Base-by-base conservation (phyloP, 2,797 vertebrate species). In the Argentina silus region DNA sequence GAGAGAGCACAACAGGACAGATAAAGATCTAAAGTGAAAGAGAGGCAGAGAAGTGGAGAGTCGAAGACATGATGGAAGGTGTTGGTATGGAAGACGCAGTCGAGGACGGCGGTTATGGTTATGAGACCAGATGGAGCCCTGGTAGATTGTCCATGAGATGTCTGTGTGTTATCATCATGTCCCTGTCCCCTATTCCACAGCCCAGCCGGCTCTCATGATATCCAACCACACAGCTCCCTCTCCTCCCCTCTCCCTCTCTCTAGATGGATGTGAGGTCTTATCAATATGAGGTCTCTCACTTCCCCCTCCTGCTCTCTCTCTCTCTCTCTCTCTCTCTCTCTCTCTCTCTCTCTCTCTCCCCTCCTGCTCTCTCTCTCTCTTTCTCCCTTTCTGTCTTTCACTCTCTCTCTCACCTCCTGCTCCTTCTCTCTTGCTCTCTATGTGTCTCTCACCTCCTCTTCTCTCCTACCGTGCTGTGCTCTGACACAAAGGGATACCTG, bases 401-500 rank as follows among this genome's bases (percentile, higher is more conserved):
- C 11, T 2, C 12, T 59, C 27, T 36, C 27, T 36, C 27, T 36
- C 61, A 12, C 50, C 48, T 7, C 45, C 53, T 63, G 65, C 17
- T 21, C 1, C 44, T 14, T 55, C 73, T 23, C 23, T 76, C 7
- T 60, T 27, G 23, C 50, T 3, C 48, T 55, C 51, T 62, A 56
- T 69, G 62, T 57, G 15, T n/a, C 14, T 66, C n/a, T 66, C 14
- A 45, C 57, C 45, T 48, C 27, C 23, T 53, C 19, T 66, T 51
- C 19, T 48, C 15, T 12, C n/a, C 36, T 23, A 66, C 62, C 48
- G 36, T 14, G 10, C 74, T 78, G 1, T 19, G 45, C 74, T 67
- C n/a, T 56, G 56, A 42, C 50, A 79, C 74, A 84, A 69, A 77
- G 67, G 67, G 92, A 93, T 80, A 93, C 87, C 88, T 88, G 93